Base-by-base conservation (phyloP, 2,113 vertebrate genomes). In the Pycnonotus jocosus region DNA sequence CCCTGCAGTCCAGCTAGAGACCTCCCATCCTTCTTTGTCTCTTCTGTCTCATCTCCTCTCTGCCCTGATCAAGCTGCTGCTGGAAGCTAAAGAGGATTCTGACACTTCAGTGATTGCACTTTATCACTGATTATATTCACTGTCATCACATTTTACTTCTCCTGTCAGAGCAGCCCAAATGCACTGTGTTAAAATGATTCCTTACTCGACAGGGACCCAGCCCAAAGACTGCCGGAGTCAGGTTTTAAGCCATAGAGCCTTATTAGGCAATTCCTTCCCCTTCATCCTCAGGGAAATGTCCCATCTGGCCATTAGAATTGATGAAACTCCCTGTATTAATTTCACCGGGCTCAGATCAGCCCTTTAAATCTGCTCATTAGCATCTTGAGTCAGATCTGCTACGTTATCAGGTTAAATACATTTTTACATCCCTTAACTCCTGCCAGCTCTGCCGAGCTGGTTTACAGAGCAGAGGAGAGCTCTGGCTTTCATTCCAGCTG, bases 281-380 rank as follows among this genome's bases (percentile, higher is more conserved):
- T 86, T 66, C 62, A 90, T 81, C 92, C 86, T 64, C 79, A 7
- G 76, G 6, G 58, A 45, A 72, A 72, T 2, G 5, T 42, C 88
- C 92, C 88, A 94, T 90, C 95, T 97, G 96, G 79, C 90, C 71
- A 70, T 51, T 40, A 57, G 92, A 87, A 72, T 3, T 72, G 92
- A 92, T 80, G 93, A 87, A 58, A 85, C 56, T 51, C 70, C 72
- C 93, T 45, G 48, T 37, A 76, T 87, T 94, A 31, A 94, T 94
- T 92, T 91, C 88, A 44, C 50, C 38, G 6, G 83, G 77, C 89
- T 87, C 61, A 48, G 81, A 85, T 91, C 94, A 93, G 73, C 85
- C 85, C 74, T 93, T 80, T 80, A 90, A 96, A 95, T 86, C 92
- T 76, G 23, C 89, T 92, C 95, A 85, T 89, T 91, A 91, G 92